Percentiles rank a stretch among this genome's conserved stretches.
Evolutionary conservation across 2,113 vertebrate species (phyloP).

Genomic region (Stictonetta naevosa): DNA sequence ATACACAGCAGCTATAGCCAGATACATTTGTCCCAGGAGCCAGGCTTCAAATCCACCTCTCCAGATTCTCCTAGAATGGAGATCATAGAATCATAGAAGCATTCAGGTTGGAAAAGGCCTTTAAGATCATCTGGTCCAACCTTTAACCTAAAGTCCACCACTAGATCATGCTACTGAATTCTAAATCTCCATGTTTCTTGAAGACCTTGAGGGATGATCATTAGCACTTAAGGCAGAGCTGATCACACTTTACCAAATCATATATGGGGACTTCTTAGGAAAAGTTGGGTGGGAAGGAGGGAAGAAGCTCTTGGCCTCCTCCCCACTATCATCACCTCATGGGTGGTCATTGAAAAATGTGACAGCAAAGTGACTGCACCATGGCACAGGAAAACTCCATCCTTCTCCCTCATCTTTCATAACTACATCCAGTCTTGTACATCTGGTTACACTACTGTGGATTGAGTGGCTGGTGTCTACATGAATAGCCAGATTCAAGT

Average conservation of each 20-base stretch:
- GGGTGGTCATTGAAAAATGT: not conserved
- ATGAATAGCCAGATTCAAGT: fast-evolving
- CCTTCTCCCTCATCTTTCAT: not conserved
- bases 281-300: not conserved
- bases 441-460: fast-evolving
- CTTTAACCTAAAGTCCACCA: no score
- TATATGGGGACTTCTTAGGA: not conserved
- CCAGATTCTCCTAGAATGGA: not conserved
- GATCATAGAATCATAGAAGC: not conserved
- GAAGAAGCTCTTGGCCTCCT: not conserved
- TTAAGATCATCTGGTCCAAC: no score
- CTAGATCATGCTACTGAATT: no score
- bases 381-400: not conserved
- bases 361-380: not conserved
- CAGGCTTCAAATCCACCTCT: not conserved
- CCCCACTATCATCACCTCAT: not conserved
- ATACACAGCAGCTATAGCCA: not conserved
- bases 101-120: no score
- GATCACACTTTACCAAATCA: not conserved
- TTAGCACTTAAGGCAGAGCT: not conserved
- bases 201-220: not conserved
- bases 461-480: not conserved
- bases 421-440: not conserved
- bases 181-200: no score
- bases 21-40: not conserved